A percentile compares a stretch with the other conserved stretches of the same genome.
Evolutionary conservation across 2,113 vertebrate species (phyloP).

Genomic region (Corydoras sp.): DNA sequence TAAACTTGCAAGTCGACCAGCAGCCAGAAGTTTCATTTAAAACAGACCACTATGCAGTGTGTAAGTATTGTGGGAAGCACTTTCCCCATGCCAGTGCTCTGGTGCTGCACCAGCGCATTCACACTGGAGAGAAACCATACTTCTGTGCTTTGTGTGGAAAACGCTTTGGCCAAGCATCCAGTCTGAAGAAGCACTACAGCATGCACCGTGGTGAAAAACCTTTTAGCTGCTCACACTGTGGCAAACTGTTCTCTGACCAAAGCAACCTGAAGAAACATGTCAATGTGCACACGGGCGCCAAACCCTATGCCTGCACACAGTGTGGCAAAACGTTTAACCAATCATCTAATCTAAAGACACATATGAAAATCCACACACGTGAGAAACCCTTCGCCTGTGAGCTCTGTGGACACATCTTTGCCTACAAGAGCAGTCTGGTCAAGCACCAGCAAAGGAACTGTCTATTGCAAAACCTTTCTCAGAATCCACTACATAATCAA

Average conservation of each 20-base stretch:
- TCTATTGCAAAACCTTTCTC: conserved; percentile 9
- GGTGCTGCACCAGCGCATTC: conserved; percentile 43
- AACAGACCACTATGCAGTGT: neutral
- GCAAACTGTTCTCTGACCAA: conserved; percentile 42
- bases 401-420: conserved; percentile 39
- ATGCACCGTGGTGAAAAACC: conserved; percentile 49
- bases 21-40: neutral
- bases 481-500: neutral
- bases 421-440: conserved; percentile 39
- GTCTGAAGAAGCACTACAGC: conserved; percentile 47
- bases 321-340: conserved; percentile 49
- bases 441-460: conserved; percentile 45
- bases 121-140: conserved; percentile 44
- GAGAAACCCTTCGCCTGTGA: conserved; percentile 42
- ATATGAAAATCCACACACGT: conserved; percentile 48
- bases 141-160: conserved; percentile 47
- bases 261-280: conserved; percentile 46
- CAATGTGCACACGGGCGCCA: conserved; percentile 46
- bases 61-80: conserved; percentile 45
- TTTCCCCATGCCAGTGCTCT: conserved; percentile 41
- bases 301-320: conserved; percentile 40
- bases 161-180: conserved; percentile 44
- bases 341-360: conserved; percentile 47
- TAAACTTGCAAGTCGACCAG: conserved; percentile 2
- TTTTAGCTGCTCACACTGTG: conserved; percentile 46